Conservation (phyloP, 1,140 invertebrate genomes). For the Drosophila gunungcola region DNA sequence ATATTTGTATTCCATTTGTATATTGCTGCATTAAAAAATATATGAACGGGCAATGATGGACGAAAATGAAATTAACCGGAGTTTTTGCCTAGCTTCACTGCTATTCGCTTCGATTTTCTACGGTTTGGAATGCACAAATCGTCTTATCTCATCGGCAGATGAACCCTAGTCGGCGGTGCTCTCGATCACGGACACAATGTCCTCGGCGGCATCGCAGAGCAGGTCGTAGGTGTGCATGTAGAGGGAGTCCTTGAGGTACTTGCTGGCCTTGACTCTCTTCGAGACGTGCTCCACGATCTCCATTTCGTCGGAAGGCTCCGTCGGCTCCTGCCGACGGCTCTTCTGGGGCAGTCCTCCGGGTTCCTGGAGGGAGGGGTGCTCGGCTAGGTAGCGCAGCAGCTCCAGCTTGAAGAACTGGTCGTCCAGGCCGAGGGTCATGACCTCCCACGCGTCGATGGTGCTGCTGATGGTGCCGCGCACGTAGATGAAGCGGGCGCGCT, state of each 20-base stretch:
- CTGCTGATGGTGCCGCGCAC: constrained; percentile 60
- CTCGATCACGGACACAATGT: constrained; percentile 75
- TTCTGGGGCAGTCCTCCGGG: not conserved
- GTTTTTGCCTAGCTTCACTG: not conserved
- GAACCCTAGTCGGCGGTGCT: constrained; percentile 31
- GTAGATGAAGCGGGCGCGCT: constrained; percentile 59
- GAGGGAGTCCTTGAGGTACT: constrained; percentile 61
- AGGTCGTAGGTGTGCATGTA: constrained; percentile 72
- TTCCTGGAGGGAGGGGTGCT: not conserved
- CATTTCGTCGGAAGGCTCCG: not conserved
- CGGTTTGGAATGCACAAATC: too few species aligned
- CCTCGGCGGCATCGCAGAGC: constrained; percentile 66
- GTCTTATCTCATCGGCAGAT: too few species aligned
- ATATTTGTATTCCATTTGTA: not conserved
- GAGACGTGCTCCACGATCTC: not conserved
- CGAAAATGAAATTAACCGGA: not conserved
- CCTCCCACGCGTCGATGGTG: constrained; percentile 67
- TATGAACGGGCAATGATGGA: not conserved
- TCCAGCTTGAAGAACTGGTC: constrained; percentile 57
- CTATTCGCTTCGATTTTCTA: too few species aligned
- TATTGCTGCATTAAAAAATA: not conserved
- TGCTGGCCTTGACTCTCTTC: constrained; percentile 32
- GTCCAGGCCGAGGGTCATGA: constrained; percentile 22
- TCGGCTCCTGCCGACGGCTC: not conserved
- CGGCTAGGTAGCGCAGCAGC: constrained; percentile 7